Base-by-base conservation (phyloP, 1,140 invertebrate genomes). In the Riptortus pedestris region DNA sequence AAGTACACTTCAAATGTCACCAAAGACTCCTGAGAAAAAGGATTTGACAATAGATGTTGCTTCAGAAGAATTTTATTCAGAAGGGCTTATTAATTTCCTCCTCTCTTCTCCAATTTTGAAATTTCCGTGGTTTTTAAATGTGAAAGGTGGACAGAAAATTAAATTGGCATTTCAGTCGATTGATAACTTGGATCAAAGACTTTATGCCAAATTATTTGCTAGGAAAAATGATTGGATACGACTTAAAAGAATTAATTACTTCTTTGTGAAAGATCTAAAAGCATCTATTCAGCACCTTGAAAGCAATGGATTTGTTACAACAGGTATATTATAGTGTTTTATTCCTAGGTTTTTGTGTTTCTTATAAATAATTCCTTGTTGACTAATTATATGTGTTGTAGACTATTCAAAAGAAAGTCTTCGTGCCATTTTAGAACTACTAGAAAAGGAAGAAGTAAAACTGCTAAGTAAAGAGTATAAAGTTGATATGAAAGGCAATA, bases 401-500 rank as follows among this genome's bases (percentile, higher is more conserved):
- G 51, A 55, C 24, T 55, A 24, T 14, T 55, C 51, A 11, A 55
- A 55, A 1, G 51, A 55, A 24, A 12, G 12, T 26, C 20, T 55
- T 55, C 18, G 14, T 26, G 51, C 16, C 12, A 27, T 55, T 12
- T 24, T 55, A 24, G 51, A 55, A 1, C 16, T 55, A 24, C 26
- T 55, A 24, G 51, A 55, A 27, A 55, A 55, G 12, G 51, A 55
- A 9, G 51, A 55, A 14, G 22, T 55, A 2, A 55, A 55, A 27
- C 2, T 14, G 2, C 4, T 55, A 24, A 24, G 51, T 27, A 55
- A 55, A 27, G 51, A 55, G 16, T 24, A 55, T 9, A 55, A 18
- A 24, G 12, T 55, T 24, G 51, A 55, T 55, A 55, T 55, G 20
- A 55, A 26, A 14, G 51, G 51, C 16, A 55, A 55, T 55, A 55